Evolutionary conservation across 2,888 invertebrate genomes (phyloP).

Genomic region (Cosmia pyralina): DNA sequence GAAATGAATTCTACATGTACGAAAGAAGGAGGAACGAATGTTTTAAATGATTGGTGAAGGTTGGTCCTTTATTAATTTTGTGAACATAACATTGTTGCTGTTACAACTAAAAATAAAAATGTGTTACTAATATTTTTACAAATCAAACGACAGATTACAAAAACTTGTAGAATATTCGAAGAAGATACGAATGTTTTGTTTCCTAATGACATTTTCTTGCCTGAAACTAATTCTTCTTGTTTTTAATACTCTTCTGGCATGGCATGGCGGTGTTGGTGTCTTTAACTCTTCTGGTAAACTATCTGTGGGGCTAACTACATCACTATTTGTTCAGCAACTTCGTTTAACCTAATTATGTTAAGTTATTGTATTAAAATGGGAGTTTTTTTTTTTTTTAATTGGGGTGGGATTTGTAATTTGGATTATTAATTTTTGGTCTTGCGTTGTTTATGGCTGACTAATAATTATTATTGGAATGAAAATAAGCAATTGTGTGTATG

Average conservation of each 20-base stretch:
- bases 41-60: not conserved
- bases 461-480: not conserved
- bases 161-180: not conserved
- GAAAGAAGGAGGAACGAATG: no score
- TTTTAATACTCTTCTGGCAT: constrained; percentile 62
- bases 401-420: constrained; percentile 25
- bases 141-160: not conserved
- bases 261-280: constrained; percentile 76
- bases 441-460: constrained; percentile 27
- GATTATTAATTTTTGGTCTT: constrained; percentile 9
- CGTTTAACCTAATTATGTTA: constrained; percentile 3
- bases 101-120: constrained; percentile 19
- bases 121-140: constrained; percentile 43
- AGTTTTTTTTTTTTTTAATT: not conserved
- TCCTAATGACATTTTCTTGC: constrained; percentile 38
- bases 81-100: constrained; percentile 26
- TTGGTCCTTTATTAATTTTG: constrained; percentile 32
- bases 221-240: constrained; percentile 51
- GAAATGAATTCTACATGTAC: no score
- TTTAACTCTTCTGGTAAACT: constrained; percentile 44
- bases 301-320: constrained; percentile 31
- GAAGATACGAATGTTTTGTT: constrained; percentile 42
- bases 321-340: constrained; percentile 21
- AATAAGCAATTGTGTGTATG: not conserved
- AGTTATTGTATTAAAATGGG: not conserved